Base-by-base conservation (phyloP, 2,113 vertebrate genomes). In the Speoplatyrhinus poulsoni region DNA sequence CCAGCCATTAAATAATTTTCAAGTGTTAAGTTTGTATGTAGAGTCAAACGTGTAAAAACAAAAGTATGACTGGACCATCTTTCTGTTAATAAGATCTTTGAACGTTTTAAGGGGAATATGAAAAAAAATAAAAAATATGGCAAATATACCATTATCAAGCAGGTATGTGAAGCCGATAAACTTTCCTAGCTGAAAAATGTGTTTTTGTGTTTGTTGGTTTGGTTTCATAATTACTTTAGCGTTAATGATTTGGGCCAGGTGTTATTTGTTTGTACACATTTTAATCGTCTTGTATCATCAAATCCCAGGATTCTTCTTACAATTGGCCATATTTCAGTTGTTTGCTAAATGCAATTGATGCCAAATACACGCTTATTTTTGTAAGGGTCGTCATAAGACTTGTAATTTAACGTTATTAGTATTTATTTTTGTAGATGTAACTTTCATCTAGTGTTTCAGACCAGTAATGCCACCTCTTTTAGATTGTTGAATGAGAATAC, bases 131-230 rank as follows among this genome's bases (percentile, higher is more conserved):
- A 90, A 84, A 91, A 90, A 89, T 53, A 77, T 89, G 90, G 91
- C 91, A 82, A 87, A 88, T 89, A 86, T 92, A 89, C 87, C 86
- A 74, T 89, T 81, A 62, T 76, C 81, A 69, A 67, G 81, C 78
- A 79, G 82, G 82, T 91, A 88, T 91, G 87, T 93, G 87, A 86
- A 92, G 84, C 85, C 86, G 67, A 54, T 88, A 73, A 16, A 83
- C 78, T 81, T 81, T 84, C 82, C 69, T 77, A 86, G 83, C 70
- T 77, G 79, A 76, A 79, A 69, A 47, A 75, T 59, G 81, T 88
- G 83, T 89, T 84, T 70, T 83, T 89, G 73, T 88, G 87, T 88
- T 75, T 90, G 74, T 77, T 76, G 77, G 90, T 67, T 67, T 84
- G 82, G 76, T 70, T 73, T 79, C 60, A 67, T 16, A 9, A 41